Evolutionary conservation across 2,797 vertebrate genomes (phyloP).

Genomic region (Threskiornis aethiopicus): DNA sequence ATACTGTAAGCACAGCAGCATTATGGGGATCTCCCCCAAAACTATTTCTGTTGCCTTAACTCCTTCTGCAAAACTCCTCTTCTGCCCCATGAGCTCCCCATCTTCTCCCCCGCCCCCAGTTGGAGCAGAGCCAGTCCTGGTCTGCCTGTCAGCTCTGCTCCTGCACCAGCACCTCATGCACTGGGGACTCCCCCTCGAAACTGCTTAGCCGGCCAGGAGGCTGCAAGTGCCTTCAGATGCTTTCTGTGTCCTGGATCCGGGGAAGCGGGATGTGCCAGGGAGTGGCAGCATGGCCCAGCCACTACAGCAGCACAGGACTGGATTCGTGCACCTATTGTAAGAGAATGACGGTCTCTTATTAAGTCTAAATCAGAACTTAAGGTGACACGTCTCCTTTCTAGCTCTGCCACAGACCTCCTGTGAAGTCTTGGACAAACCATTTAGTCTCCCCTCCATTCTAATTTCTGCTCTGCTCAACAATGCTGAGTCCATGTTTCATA

Average conservation of each 20-base stretch:
- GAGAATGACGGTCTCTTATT: neutral
- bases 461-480: neutral
- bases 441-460: neutral
- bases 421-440: neutral
- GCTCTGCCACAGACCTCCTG: neutral
- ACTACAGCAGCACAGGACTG: neutral
- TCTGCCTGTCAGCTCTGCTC: neutral
- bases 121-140: neutral
- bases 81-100: neutral
- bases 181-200: neutral
- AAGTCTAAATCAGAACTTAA: neutral
- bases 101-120: rapidly evolving
- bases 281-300: neutral
- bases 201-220: neutral
- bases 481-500: neutral
- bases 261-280: neutral
- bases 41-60: neutral
- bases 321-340: neutral
- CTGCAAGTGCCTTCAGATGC: neutral
- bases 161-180: neutral
- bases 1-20: rapidly evolving
- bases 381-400: neutral
- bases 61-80: neutral
- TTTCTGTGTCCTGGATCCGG: neutral
- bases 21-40: neutral